These are phyloP conservation scores for Nasonia vitripennis DNA, from an alignment of 1,140 invertebrate species.

Conservation along the genomic window DNA sequence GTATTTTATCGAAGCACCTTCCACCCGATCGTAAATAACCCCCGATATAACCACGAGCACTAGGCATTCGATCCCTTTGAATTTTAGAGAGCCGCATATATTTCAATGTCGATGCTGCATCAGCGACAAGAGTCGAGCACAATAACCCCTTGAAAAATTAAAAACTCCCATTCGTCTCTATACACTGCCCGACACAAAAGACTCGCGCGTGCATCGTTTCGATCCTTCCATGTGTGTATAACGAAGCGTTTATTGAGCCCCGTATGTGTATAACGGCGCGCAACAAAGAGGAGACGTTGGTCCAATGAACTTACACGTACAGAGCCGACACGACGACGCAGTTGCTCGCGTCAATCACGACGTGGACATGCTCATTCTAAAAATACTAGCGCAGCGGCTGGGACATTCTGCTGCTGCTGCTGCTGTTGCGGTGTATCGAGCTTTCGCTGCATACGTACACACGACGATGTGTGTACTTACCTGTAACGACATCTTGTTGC, in stretches of 20 bases:
- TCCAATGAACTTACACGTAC: slow-evolving; percentile 65
- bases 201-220: slow-evolving; percentile 32
- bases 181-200: background rate
- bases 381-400: slow-evolving; percentile 16
- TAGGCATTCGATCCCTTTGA: no score
- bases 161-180: background rate
- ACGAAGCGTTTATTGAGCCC: slow-evolving; percentile 43
- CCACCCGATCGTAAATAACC: background rate
- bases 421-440: no score
- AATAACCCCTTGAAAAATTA: background rate
- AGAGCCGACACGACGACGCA: background rate
- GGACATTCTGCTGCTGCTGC: no score
- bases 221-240: background rate
- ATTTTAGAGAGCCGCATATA: background rate
- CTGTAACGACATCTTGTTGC: background rate
- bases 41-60: no score
- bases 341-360: slow-evolving; percentile 34
- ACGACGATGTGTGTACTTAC: no score
- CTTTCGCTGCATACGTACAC: background rate
- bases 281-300: slow-evolving; percentile 65
- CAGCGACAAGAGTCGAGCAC: background rate
- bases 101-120: no score
- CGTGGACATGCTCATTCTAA: slow-evolving; percentile 28
- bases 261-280: slow-evolving; percentile 48
- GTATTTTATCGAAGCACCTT: background rate